Evolutionary conservation across 2,888 invertebrate genomes (phyloP).

Genomic region (Andrena bucephala): DNA sequence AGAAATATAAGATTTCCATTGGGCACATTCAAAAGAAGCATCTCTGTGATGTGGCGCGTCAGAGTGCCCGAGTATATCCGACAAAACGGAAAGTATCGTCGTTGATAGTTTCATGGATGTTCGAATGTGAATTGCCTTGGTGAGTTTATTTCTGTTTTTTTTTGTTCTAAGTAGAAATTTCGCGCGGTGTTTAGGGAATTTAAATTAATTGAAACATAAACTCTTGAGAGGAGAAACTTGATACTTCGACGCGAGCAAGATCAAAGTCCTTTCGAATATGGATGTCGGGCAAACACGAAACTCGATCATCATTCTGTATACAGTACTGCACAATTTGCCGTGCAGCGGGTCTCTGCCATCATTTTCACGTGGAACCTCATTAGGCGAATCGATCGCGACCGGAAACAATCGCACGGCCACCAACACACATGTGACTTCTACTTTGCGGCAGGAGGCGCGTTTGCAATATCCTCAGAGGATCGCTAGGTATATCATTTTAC

Average conservation of each 20-base stretch:
- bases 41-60: too few species aligned
- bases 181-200: neutral
- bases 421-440: conserved; percentile 2
- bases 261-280: conserved; percentile 1
- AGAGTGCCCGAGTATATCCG: too few species aligned
- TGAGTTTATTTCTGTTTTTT: too few species aligned
- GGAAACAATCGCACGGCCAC: conserved; percentile 38
- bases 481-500: neutral
- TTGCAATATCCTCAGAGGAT: neutral
- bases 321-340: conserved; percentile 23
- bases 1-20: too few species aligned
- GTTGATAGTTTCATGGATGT: too few species aligned
- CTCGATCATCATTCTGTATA: conserved; percentile 3
- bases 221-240: neutral
- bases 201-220: neutral
- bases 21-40: too few species aligned
- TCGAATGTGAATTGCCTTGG: too few species aligned
- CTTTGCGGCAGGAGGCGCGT: conserved; percentile 2
- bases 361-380: conserved; percentile 42
- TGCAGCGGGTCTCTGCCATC: conserved; percentile 12
- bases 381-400: conserved; percentile 34
- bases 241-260: conserved; percentile 10
- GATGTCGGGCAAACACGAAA: conserved; percentile 13
- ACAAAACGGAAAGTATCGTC: too few species aligned
- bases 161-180: too few species aligned